Base-by-base conservation (phyloP, 1,140 invertebrate species). In the Harlomillsia oculata region DNA sequence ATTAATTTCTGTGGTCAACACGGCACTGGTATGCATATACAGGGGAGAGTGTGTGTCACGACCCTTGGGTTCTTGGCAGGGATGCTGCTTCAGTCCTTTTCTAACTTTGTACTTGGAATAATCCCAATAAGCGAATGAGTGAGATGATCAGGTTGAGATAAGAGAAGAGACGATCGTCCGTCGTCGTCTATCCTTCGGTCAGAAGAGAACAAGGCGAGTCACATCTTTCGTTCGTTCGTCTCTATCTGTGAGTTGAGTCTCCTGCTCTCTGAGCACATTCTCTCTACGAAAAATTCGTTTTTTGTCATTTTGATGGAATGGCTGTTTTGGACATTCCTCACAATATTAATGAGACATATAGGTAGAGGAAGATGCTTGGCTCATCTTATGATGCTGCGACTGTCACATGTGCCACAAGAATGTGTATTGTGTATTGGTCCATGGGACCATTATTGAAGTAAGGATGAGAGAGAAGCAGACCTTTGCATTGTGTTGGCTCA, bases 311-410 rank as follows among this genome's bases (percentile, higher is more conserved):
- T 60, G 52, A 60, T 60, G 36, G 58, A 60, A 54, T 55, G 53
- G 26, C 45, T 45, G 43, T 52, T 52, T 53, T 55, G 52, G 39
- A 51, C 52, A 60, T 60, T 60, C 58, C 58, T 55, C 53, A 54
- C 52, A 53, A 54, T 59, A 59, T 59, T 59, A 59, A 59, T 59
- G 57, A 59, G 57, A 59, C 56, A n/a, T n/a, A n/a, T n/a, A 50
- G 51, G 30, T 29, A 30, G 39, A 28, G 50, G 49, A 52, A n/a
- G n/a, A n/a, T n/a, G n/a, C n/a, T n/a, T n/a, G n/a, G n/a, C n/a
- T n/a, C n/a, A n/a, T n/a, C n/a, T n/a, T n/a, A n/a, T n/a, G n/a
- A 43, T 57, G 51, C 46, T 53, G 55, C 46, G 55, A 57, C 55
- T 50, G 55, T 57, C 55, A 57, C 51, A 39, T 51, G 45, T 56